Percentiles rank a stretch among this genome's conserved stretches.
Conservation (phyloP, 2,888 invertebrate genomes). For the Nomada goodeniana region DNA sequence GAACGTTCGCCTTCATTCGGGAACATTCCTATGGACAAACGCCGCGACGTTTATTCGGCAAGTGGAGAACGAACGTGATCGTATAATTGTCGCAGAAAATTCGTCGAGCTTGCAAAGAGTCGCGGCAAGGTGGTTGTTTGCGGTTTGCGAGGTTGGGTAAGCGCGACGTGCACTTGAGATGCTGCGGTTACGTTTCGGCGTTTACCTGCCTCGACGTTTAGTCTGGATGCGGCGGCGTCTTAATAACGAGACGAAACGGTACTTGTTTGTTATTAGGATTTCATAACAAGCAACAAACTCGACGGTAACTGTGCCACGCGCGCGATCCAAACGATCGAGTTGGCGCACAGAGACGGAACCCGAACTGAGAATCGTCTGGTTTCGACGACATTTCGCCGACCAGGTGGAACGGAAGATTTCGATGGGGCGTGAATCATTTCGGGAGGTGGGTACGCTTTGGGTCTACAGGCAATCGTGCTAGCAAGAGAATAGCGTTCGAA, state of each 20-base stretch:
- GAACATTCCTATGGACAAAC: too few relatives aligned
- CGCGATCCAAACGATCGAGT: slow-evolving; percentile 11
- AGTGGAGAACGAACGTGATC: neutral
- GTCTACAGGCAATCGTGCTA: slow-evolving; percentile 8
- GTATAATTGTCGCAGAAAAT: slow-evolving; percentile 79
- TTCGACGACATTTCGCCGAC: neutral
- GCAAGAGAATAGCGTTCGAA: slow-evolving; percentile 18
- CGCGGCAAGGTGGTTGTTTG: slow-evolving; percentile 60
- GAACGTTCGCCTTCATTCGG: too few relatives aligned
- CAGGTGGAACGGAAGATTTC: too few relatives aligned
- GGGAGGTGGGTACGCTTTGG: neutral
- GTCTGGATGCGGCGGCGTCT: slow-evolving; percentile 53
- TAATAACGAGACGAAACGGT: slow-evolving; percentile 54
- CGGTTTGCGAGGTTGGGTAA: slow-evolving; percentile 76
- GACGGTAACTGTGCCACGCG: too few relatives aligned
- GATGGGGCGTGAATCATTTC: neutral
- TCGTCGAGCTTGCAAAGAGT: slow-evolving; percentile 73
- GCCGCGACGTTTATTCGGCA: too few relatives aligned
- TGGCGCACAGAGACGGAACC: too few relatives aligned
- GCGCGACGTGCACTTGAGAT: slow-evolving; percentile 77
- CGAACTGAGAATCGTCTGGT: too few relatives aligned
- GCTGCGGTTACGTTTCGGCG: slow-evolving; percentile 63
- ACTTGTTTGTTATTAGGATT: slow-evolving; percentile 60
- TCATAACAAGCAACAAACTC: slow-evolving; percentile 31
- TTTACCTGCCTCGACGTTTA: slow-evolving; percentile 33